phyloP scores from a whole-genome alignment of 2,888 invertebrate species.

The Drosophila hamatofila region DNA sequence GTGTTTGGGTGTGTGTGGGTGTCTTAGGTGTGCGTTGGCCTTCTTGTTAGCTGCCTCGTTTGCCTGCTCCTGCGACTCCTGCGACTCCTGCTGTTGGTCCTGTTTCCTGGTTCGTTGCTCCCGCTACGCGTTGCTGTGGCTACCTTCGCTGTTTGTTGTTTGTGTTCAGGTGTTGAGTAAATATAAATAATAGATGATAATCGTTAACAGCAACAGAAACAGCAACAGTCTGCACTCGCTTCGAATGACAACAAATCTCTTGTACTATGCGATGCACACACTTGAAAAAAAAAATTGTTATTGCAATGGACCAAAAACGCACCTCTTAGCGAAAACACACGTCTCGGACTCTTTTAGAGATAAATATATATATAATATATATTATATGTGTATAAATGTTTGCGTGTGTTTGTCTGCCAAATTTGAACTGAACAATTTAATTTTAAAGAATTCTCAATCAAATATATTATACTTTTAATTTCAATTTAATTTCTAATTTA shows the following conservation, averaged over 20 bases:
- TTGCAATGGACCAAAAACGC: conserved; percentile 22
- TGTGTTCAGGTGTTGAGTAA: conserved; percentile 45
- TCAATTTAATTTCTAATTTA: conserved; percentile 12
- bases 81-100: conserved; percentile 19
- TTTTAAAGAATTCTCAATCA: conserved; percentile 1
- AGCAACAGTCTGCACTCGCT: conserved; percentile 33
- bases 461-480: conserved; percentile 22
- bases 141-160: conserved; percentile 45
- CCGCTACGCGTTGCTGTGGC: conserved; percentile 59
- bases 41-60: conserved; percentile 12
- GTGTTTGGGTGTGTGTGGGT: not conserved
- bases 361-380: conserved; percentile 1
- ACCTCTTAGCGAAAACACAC: conserved; percentile 42
- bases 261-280: conserved; percentile 32
- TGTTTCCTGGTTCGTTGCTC: conserved; percentile 49
- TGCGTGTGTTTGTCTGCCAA: not conserved
- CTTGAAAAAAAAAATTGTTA: conserved; percentile 6
- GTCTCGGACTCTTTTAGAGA: conserved; percentile 12
- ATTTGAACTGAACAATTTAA: conserved; percentile 3
- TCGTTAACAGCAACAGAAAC: conserved; percentile 21
- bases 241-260: conserved; percentile 33
- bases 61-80: not conserved
- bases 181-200: conserved; percentile 54
- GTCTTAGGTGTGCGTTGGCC: not conserved
- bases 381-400: not conserved